Evolutionary conservation across 2,797 vertebrate species (phyloP).

Genomic region (Phataginus tetradactyla): DNA sequence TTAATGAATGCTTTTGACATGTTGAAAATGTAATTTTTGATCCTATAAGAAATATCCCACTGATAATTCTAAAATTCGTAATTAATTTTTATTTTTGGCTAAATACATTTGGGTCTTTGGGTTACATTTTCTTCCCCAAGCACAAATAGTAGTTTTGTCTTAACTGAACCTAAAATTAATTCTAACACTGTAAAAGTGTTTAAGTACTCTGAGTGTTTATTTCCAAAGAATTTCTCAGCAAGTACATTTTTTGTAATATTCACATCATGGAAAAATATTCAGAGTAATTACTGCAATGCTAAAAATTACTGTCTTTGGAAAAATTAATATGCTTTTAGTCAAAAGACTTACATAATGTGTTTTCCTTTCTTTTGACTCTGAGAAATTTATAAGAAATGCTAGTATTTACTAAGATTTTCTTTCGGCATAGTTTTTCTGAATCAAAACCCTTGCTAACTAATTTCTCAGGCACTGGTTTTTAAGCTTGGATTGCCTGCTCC

Average conservation of each 20-base stretch:
- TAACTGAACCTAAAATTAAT: neutral
- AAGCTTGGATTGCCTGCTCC: neutral
- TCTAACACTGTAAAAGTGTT: conserved; percentile 18
- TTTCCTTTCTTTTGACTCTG: conserved; percentile 38
- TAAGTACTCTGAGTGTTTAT: neutral
- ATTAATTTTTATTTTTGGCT: conserved; percentile 26
- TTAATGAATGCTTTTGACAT: conserved; percentile 34
- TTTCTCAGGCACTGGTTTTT: neutral
- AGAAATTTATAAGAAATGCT: conserved; percentile 46
- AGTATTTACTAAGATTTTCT: neutral
- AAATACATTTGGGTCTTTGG: neutral
- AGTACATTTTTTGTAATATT: conserved; percentile 19
- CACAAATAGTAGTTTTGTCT: neutral
- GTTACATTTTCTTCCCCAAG: neutral
- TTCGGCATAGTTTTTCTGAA: neutral
- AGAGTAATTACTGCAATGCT: neutral
- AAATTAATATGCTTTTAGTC: neutral
- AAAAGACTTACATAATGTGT: neutral
- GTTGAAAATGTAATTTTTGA: conserved; percentile 33
- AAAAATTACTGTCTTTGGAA: neutral
- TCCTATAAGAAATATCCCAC: neutral
- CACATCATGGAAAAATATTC: neutral
- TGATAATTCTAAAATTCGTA: neutral
- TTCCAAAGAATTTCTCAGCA: conserved; percentile 40
- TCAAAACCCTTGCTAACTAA: neutral